Conservation (phyloP, 2,888 invertebrate genomes). For the Incurvaria masculella region DNA sequence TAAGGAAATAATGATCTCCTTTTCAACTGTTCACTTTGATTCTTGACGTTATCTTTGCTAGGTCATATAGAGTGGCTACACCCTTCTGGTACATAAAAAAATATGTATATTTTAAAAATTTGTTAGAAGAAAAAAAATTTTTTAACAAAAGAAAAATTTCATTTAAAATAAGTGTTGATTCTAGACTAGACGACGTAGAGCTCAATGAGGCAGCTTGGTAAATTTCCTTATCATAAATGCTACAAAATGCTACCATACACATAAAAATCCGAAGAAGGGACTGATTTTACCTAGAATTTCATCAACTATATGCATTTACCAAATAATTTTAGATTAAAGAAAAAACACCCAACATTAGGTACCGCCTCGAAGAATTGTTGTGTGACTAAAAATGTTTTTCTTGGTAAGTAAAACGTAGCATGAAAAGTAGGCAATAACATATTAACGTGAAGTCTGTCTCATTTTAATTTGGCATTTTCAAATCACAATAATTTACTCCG, state of each 20-base stretch:
- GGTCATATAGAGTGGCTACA: no score
- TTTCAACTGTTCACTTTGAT: no score
- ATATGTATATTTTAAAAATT: background rate
- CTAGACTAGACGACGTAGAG: background rate
- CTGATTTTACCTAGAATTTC: no score
- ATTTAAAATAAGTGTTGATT: background rate
- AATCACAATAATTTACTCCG: background rate
- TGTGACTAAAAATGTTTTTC: no score
- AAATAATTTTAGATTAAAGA: no score
- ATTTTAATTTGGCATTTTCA: background rate
- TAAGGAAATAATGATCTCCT: no score
- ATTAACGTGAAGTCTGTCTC: background rate
- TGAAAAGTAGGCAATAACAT: background rate
- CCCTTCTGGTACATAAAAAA: no score
- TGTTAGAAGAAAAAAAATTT: background rate
- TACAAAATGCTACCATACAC: background rate
- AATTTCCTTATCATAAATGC: background rate
- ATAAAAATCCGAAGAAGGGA: background rate
- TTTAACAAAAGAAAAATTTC: background rate
- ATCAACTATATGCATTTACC: no score
- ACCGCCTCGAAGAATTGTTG: no score
- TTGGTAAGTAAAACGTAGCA: no score
- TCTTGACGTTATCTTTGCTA: no score
- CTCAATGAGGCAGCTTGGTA: background rate
- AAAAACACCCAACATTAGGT: no score